phyloP scores from a whole-genome alignment of 1,140 invertebrate genomes.

The Aradophagus sp. region DNA sequence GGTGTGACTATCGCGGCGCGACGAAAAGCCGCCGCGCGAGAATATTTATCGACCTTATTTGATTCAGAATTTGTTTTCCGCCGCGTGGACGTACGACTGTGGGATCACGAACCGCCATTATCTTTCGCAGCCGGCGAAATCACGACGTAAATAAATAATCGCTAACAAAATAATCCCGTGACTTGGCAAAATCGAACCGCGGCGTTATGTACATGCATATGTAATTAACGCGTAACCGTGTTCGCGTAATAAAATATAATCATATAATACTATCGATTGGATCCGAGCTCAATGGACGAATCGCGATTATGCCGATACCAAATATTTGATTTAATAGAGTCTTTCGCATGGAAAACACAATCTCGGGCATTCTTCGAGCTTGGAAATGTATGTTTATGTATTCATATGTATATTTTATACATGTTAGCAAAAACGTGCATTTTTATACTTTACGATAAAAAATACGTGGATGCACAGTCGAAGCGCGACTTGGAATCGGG shows the following conservation, averaged over 20 bases:
- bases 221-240: slow-evolving; percentile 27
- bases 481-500: neutral
- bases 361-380: slow-evolving; percentile 7
- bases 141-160: slow-evolving; percentile 39
- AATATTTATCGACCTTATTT: slow-evolving; percentile 25
- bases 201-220: slow-evolving; percentile 29
- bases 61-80: no score
- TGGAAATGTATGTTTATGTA: slow-evolving; percentile 5
- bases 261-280: slow-evolving; percentile 17
- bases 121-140: no score
- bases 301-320: slow-evolving; percentile 15
- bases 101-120: no score
- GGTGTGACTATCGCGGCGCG: no score
- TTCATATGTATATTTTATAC: slow-evolving; percentile 5
- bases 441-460: slow-evolving; percentile 5
- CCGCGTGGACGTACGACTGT: no score
- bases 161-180: slow-evolving; percentile 16
- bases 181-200: slow-evolving; percentile 53
- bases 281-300: slow-evolving; percentile 12
- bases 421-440: slow-evolving; percentile 8
- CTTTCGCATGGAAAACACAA: slow-evolving; percentile 8
- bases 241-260: slow-evolving; percentile 21
- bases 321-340: no score
- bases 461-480: slow-evolving; percentile 9
- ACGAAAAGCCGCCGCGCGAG: slow-evolving; percentile 17